These are phyloP conservation scores for Setophaga petechia DNA, from an alignment of 2,113 vertebrate species.

Conservation along the genomic window DNA sequence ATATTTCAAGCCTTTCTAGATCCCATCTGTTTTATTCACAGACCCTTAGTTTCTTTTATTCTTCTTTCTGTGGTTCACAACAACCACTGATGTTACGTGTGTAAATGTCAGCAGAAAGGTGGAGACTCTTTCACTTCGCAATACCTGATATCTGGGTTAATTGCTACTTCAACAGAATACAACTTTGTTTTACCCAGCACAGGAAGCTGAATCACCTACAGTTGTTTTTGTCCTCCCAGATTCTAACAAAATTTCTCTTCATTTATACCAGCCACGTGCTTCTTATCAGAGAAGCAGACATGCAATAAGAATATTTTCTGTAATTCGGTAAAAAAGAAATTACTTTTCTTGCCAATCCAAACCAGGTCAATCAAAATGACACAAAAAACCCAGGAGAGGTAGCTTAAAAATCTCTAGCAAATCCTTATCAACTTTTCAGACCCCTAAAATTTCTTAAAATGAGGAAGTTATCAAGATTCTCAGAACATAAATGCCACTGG, in stretches of 20 bases:
- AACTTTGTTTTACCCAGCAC: not conserved
- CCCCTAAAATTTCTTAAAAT: not conserved
- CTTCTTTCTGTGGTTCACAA: not conserved
- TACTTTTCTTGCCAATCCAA: not conserved
- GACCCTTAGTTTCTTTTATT: not conserved
- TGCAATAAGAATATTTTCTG: not conserved
- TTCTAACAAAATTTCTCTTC: not conserved
- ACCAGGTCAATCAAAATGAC: not conserved
- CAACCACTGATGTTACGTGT: not conserved
- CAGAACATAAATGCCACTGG: not conserved
- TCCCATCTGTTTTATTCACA: not conserved
- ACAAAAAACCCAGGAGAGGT: not conserved
- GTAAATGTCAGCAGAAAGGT: not conserved
- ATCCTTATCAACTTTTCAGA: not conserved
- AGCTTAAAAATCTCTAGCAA: not conserved
- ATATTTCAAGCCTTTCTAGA: not conserved
- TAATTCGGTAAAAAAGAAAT: not conserved
- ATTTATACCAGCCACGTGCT: not conserved
- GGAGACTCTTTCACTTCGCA: not conserved
- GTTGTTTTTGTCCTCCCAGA: not conserved
- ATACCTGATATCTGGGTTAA: not conserved
- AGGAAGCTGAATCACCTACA: not conserved
- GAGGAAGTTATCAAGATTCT: not conserved
- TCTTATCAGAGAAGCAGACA: not conserved
- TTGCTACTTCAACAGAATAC: not conserved